Evolutionary conservation across 1,140 invertebrate genomes (phyloP).

Genomic region (Magallana angulata): DNA sequence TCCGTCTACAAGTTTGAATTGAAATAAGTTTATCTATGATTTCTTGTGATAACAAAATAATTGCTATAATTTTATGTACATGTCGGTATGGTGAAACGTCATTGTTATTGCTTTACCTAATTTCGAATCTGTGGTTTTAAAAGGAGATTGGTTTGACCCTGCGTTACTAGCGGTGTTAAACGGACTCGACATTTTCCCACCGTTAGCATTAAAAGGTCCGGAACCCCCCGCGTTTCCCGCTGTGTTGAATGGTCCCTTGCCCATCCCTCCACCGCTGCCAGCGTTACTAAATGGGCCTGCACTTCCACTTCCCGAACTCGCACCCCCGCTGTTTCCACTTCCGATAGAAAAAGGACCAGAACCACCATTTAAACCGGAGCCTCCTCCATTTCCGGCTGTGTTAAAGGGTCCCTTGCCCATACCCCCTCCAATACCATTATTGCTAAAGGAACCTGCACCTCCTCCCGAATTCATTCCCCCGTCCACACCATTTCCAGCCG

Average conservation of each 20-base stretch:
- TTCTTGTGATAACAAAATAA: no score
- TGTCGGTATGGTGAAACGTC: no score
- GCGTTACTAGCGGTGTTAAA: neutral
- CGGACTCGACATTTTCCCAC: conserved; percentile 20
- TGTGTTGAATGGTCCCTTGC: neutral
- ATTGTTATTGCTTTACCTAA: neutral
- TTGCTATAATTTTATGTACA: no score
- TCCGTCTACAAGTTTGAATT: neutral
- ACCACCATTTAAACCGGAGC: neutral
- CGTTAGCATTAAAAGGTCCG: neutral
- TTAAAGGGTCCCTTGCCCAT: neutral
- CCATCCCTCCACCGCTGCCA: neutral
- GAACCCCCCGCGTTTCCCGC: neutral
- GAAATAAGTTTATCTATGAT: no score
- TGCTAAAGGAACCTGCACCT: neutral
- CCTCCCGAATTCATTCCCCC: neutral
- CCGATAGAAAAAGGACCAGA: neutral
- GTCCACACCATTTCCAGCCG: neutral
- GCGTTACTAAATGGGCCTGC: neutral
- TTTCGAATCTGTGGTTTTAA: neutral
- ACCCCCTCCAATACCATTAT: neutral
- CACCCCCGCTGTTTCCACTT: neutral
- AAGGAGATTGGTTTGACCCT: neutral
- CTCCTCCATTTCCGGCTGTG: neutral
- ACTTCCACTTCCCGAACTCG: neutral